phyloP scores from a whole-genome alignment of 64 coral and sea anemone species.

The Pocillopora damicornis region DNA sequence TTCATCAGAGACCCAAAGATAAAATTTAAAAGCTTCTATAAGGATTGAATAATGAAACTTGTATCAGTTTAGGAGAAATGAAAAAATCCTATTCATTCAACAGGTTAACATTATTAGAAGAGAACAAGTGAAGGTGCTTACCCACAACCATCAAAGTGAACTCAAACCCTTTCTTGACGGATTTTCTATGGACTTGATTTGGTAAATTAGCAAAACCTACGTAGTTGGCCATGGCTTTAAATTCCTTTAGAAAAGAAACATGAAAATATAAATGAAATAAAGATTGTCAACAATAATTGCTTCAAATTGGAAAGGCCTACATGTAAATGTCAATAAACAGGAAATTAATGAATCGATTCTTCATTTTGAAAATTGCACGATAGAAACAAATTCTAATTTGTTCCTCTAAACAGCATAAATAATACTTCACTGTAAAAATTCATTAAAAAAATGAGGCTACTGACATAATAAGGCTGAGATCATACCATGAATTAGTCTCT shows the following conservation, averaged over 20 bases:
- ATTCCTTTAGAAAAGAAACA: background rate
- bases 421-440: background rate
- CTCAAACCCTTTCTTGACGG: slow-evolving; percentile 96
- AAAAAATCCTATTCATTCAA: too few species aligned
- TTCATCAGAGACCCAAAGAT: too few species aligned
- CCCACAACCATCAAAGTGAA: slow-evolving; percentile 99
- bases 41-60: too few species aligned
- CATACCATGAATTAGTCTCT: background rate
- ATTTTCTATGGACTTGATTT: slow-evolving; percentile 97
- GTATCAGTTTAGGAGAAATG: too few species aligned
- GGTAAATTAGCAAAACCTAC: slow-evolving; percentile 97
- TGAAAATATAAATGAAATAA: background rate
- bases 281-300: background rate
- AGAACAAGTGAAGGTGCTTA: slow-evolving; percentile 25
- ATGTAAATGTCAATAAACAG: background rate
- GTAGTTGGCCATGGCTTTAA: slow-evolving; percentile 71
- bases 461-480: background rate
- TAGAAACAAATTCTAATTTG: background rate
- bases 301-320: background rate
- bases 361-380: background rate
- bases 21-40: too few species aligned
- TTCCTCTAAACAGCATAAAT: slow-evolving; percentile 3
- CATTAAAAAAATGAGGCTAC: background rate
- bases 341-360: slow-evolving; percentile 19
- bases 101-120: background rate